A percentile compares a stretch with the other conserved stretches of the same genome.
Conservation (phyloP, 2,113 vertebrate species). For the Cyphomyrus discorhynchus region DNA sequence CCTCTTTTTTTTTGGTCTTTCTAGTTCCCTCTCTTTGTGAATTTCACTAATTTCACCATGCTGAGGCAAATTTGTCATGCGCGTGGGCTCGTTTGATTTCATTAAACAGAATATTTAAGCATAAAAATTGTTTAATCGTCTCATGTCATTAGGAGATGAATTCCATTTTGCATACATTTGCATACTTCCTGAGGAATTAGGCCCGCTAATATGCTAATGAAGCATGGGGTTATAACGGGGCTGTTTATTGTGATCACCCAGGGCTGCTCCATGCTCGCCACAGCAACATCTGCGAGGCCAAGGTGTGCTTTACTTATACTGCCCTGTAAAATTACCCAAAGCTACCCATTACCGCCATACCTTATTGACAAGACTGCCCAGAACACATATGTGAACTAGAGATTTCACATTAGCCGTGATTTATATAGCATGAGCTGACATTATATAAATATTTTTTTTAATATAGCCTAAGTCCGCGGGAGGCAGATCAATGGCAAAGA, state of each 20-base stretch:
- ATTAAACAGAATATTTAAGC: constrained; percentile 99
- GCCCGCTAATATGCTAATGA: constrained; percentile 82
- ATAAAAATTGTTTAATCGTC: constrained; percentile 99
- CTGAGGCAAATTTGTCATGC: constrained; percentile 84
- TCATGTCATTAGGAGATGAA: constrained; percentile 97
- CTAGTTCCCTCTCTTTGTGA: constrained; percentile 53
- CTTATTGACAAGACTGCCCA: background rate
- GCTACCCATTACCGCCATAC: background rate
- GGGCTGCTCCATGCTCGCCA: constrained; percentile 76
- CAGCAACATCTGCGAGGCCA: constrained; percentile 60
- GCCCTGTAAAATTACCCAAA: background rate
- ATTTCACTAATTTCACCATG: constrained; percentile 77
- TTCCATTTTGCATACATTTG: constrained; percentile 99
- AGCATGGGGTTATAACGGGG: constrained; percentile 80
- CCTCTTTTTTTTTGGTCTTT: constrained; percentile 26
- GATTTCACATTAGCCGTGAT: background rate
- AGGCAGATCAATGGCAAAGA: background rate
- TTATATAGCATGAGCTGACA: background rate
- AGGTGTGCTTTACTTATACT: constrained; percentile 28
- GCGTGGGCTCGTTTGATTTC: constrained; percentile 91
- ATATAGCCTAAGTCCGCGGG: background rate
- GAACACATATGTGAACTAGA: background rate
- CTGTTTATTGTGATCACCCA: constrained; percentile 94
- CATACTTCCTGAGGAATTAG: constrained; percentile 89
- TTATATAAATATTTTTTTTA: background rate